These are phyloP conservation scores for Caenorhabditis drosophilae DNA, from an alignment of 2,888 invertebrate genomes.

Conservation along the genomic window DNA sequence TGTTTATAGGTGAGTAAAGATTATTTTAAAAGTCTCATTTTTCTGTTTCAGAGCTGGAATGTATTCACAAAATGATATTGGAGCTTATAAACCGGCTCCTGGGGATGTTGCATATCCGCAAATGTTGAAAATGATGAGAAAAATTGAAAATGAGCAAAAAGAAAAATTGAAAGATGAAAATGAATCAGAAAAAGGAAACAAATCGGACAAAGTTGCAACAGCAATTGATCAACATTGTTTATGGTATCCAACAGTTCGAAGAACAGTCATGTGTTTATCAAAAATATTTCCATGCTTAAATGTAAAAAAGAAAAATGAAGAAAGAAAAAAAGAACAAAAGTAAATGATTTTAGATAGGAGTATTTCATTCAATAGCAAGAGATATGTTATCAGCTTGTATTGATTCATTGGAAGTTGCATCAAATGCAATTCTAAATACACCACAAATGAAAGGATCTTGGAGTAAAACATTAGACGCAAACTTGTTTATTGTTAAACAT, in stretches of 20 bases:
- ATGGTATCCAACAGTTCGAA: slow-evolving; percentile 98
- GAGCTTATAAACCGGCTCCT: slow-evolving; percentile 80
- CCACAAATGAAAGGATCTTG: slow-evolving; percentile 26
- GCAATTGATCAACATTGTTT: slow-evolving; percentile 97
- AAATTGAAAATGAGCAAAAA: slow-evolving; percentile 55
- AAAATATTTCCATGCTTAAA: slow-evolving; percentile 88
- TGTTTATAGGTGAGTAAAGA: slow-evolving; percentile 78
- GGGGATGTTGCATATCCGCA: slow-evolving; percentile 98
- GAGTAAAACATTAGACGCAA: slow-evolving; percentile 80
- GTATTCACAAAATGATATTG: slow-evolving; percentile 88
- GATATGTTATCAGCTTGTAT: slow-evolving; percentile 92
- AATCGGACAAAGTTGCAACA: slow-evolving; percentile 68
- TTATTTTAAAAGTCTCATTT: slow-evolving; percentile 2
- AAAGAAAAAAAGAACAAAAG: too few species aligned
- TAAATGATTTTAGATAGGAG: slow-evolving; percentile 77
- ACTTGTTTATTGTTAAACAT: slow-evolving; percentile 97
- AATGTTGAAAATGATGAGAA: slow-evolving; percentile 95
- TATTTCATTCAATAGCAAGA: slow-evolving; percentile 94
- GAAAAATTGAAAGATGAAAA: slow-evolving; percentile 18
- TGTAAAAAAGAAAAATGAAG: too few species aligned
- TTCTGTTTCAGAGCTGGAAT: slow-evolving; percentile 70
- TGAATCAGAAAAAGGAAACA: background rate
- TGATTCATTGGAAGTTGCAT: slow-evolving; percentile 84
- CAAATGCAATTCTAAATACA: slow-evolving; percentile 77
- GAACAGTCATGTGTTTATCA: slow-evolving; percentile 91